Conservation (phyloP, 2,888 invertebrate species). For the Polydrusus tereticollis region DNA sequence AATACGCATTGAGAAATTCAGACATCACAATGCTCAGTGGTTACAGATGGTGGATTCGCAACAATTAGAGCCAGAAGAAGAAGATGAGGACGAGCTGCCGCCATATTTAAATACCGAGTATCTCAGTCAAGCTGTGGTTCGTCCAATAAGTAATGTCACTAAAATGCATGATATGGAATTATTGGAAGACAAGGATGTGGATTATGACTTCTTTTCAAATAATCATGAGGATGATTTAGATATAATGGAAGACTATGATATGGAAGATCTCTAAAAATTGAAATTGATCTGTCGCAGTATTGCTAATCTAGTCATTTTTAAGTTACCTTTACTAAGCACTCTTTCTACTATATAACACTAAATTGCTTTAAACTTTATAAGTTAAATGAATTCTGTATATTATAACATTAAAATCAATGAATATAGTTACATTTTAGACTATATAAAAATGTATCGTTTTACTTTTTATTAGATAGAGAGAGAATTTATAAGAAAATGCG, state of each 20-base stretch:
- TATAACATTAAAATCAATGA: neutral
- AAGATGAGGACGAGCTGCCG: conserved; percentile 78
- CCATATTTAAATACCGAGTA: conserved; percentile 82
- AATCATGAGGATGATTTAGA: conserved; percentile 53
- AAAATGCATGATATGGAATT: conserved; percentile 59
- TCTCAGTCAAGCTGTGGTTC: conserved; percentile 65
- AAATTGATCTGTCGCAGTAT: conserved; percentile 4
- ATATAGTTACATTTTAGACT: no score
- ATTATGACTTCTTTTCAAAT: conserved; percentile 60
- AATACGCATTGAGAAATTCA: conserved; percentile 94
- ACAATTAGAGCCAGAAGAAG: conserved; percentile 68
- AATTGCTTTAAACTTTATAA: neutral
- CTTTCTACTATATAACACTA: neutral
- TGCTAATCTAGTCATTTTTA: neutral
- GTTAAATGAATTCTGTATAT: neutral
- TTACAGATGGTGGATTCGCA: conserved; percentile 92
- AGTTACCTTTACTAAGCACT: conserved; percentile 1
- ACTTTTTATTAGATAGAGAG: no score
- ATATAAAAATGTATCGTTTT: no score
- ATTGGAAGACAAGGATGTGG: conserved; percentile 61
- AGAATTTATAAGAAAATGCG: no score
- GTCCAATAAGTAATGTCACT: conserved; percentile 58
- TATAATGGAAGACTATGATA: conserved; percentile 62
- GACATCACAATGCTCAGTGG: conserved; percentile 99
- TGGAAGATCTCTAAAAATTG: conserved; percentile 59